Conservation (phyloP, 2,888 invertebrate species). For the Apocheima hispidaria region DNA sequence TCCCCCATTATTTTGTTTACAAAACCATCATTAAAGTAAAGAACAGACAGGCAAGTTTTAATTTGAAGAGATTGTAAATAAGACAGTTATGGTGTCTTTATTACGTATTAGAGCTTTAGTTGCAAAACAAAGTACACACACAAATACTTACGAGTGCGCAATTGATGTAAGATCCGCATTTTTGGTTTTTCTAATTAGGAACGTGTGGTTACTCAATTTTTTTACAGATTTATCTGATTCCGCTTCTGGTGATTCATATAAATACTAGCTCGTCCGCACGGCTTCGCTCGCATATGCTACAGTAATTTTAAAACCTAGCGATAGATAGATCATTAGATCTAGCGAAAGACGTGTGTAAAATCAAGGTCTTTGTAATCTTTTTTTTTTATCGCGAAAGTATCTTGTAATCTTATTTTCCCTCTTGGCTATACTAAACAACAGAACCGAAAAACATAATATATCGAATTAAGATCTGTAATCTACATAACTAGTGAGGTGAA, state of each 20-base stretch:
- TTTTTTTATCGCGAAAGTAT: no score
- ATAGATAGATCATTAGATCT: no score
- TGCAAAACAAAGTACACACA: constrained; percentile 25
- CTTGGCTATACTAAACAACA: no score
- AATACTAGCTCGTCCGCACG: no score
- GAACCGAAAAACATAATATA: no score
- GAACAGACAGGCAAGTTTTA: background rate
- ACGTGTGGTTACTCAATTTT: background rate
- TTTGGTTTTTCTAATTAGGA: constrained; percentile 19
- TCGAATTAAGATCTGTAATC: no score
- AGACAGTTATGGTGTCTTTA: constrained; percentile 37
- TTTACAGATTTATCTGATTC: background rate
- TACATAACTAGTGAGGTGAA: no score
- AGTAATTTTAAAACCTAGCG: background rate
- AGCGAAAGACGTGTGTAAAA: no score
- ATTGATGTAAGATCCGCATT: constrained; percentile 30
- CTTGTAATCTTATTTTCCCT: no score
- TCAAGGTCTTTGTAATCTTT: no score
- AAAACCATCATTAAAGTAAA: background rate
- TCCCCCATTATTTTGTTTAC: background rate
- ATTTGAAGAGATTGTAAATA: constrained; percentile 6
- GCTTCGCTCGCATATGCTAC: background rate
- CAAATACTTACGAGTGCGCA: constrained; percentile 7
- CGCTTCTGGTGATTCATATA: background rate
- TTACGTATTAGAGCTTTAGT: constrained; percentile 22